phyloP scores from a whole-genome alignment of 2,888 invertebrate species.

The Anarsia innoxiella region DNA sequence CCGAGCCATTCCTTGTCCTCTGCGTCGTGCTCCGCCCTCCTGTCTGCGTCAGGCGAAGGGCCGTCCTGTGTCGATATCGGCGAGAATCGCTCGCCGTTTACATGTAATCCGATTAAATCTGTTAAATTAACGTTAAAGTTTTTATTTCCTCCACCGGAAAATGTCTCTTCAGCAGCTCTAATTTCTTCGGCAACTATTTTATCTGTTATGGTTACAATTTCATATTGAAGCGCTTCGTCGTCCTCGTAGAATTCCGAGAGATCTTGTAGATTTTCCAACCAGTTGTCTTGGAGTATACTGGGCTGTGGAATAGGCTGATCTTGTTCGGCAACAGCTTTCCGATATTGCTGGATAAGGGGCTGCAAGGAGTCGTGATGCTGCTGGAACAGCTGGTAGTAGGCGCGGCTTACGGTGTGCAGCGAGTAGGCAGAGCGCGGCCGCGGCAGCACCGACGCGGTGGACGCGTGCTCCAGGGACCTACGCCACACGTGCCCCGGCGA shows the following conservation, averaged over 20 bases:
- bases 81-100: constrained; percentile 53
- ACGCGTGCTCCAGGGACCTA: constrained; percentile 40
- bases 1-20: constrained; percentile 67
- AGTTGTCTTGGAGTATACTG: constrained; percentile 46
- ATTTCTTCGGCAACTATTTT: constrained; percentile 46
- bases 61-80: constrained; percentile 38
- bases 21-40: constrained; percentile 32
- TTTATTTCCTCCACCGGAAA: constrained; percentile 33
- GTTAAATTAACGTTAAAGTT: constrained; percentile 66
- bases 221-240: constrained; percentile 48
- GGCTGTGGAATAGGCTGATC: constrained; percentile 25
- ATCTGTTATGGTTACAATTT: constrained; percentile 56
- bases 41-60: constrained; percentile 44
- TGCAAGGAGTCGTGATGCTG: constrained; percentile 67
- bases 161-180: constrained; percentile 27
- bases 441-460: constrained; percentile 47
- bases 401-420: constrained; percentile 56
- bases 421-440: constrained; percentile 62
- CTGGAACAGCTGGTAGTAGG: constrained; percentile 59
- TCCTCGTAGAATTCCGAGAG: constrained; percentile 71
- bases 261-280: constrained; percentile 58
- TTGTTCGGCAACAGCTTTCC: constrained; percentile 34
- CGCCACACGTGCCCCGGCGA: constrained; percentile 61
- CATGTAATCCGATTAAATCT: constrained; percentile 51
- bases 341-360: constrained; percentile 55